A percentile compares a stretch with the other conserved stretches of the same genome.
These are phyloP conservation scores for Nasonia oneida DNA, from an alignment of 2,888 invertebrate genomes.

Conservation along the genomic window DNA sequence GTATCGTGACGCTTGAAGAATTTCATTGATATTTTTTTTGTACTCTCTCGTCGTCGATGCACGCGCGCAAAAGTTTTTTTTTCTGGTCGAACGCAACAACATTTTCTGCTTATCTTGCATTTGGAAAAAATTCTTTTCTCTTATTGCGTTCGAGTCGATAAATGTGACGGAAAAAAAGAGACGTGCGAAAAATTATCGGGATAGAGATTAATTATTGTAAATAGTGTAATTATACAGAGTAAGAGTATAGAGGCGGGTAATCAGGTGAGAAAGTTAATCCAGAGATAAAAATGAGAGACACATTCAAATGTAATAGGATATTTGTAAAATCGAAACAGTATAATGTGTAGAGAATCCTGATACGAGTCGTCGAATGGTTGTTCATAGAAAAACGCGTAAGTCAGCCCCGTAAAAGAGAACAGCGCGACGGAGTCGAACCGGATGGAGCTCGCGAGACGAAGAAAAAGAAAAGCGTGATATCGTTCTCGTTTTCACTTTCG, in stretches of 20 bases:
- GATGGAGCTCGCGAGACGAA: constrained; percentile 24
- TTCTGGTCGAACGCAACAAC: constrained; percentile 37
- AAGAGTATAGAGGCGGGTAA: constrained; percentile 26
- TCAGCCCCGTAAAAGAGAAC: constrained; percentile 27
- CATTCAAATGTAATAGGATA: constrained; percentile 38
- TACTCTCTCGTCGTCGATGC: constrained; percentile 56
- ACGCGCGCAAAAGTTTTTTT: constrained; percentile 43
- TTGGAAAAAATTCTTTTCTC: background rate
- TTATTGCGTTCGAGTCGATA: constrained; percentile 50
- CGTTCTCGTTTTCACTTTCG: constrained; percentile 43
- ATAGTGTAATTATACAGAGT: constrained; percentile 32
- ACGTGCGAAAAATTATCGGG: constrained; percentile 33
- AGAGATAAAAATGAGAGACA: constrained; percentile 44
- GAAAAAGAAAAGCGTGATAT: constrained; percentile 49
- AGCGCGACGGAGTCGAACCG: constrained; percentile 12
- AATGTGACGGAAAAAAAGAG: constrained; percentile 15
- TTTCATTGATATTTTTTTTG: constrained; percentile 45
- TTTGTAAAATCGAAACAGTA: constrained; percentile 11
- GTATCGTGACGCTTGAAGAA: constrained; percentile 61
- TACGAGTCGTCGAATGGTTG: no score
- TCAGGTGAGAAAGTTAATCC: constrained; percentile 38
- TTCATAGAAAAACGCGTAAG: background rate
- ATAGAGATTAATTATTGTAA: constrained; percentile 37
- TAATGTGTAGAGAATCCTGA: background rate
- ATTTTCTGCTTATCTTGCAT: constrained; percentile 13